These are phyloP conservation scores for Crenichthys baileyi DNA, from an alignment of 2,797 vertebrate genomes.

Conservation along the genomic window DNA sequence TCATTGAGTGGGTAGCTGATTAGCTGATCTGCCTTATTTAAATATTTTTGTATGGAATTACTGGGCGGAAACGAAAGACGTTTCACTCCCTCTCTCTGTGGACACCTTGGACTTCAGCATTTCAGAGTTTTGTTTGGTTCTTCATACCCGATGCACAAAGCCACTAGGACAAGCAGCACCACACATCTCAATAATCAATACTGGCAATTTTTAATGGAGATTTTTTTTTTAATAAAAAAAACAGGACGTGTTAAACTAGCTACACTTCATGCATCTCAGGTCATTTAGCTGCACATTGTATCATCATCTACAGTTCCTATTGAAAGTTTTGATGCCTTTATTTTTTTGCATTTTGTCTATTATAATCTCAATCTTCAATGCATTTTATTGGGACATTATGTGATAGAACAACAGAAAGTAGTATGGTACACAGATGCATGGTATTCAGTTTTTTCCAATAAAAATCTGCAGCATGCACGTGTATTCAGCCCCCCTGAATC, in stretches of 20 bases:
- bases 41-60: constrained; percentile 75
- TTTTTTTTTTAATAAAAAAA: constrained; percentile 51
- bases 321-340: neutral
- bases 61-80: constrained; percentile 69
- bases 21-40: constrained; percentile 75
- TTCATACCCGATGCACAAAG: constrained; percentile 39
- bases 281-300: constrained; percentile 11
- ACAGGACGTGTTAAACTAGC: constrained; percentile 37
- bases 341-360: neutral
- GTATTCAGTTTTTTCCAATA: too few species aligned
- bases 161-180: constrained; percentile 30
- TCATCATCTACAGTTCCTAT: constrained; percentile 4
- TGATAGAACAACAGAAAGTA: neutral
- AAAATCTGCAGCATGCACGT: too few species aligned
- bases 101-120: constrained; percentile 47
- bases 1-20: constrained; percentile 72
- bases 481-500: neutral
- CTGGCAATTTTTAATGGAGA: constrained; percentile 64
- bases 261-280: constrained; percentile 19
- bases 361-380: neutral
- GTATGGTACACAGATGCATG: neutral
- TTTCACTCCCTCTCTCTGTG: constrained; percentile 8
- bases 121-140: constrained; percentile 51
- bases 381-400: neutral
- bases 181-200: constrained; percentile 59